Conservation (phyloP, 1,140 invertebrate genomes). For the Ceratosolen fusciceps region DNA sequence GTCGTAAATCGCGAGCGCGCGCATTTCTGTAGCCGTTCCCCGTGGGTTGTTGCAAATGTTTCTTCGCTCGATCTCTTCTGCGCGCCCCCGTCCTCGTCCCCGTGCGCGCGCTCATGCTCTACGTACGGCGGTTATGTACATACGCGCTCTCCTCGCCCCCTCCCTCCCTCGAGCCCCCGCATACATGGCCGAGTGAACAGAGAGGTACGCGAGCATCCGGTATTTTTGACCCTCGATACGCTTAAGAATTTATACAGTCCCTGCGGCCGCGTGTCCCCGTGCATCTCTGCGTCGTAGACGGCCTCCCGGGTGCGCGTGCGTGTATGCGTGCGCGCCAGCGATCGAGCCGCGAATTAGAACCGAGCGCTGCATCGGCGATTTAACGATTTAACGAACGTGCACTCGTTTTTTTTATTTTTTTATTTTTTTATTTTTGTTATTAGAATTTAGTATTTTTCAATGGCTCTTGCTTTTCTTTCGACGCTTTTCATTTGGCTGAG, state of each 20-base stretch:
- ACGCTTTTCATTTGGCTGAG: neutral
- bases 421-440: too few relatives aligned
- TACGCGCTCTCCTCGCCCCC: neutral
- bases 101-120: neutral
- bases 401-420: constrained; percentile 10
- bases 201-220: neutral
- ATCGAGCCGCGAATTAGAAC: neutral
- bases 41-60: neutral
- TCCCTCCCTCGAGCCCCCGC: neutral
- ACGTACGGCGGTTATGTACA: too few relatives aligned
- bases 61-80: neutral
- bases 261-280: neutral
- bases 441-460: constrained; percentile 20
- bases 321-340: neutral
- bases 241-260: constrained; percentile 1
- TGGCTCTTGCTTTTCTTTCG: neutral
- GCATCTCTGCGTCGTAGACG: neutral
- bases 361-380: neutral
- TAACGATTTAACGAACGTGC: neutral
- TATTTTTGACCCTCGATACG: constrained; percentile 24
- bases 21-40: constrained; percentile 19
- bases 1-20: neutral
- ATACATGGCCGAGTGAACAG: neutral
- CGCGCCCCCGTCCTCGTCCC: neutral
- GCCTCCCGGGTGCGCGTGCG: neutral